phyloP scores from a whole-genome alignment of 2,888 invertebrate genomes.

The Orthosia gracilis region DNA sequence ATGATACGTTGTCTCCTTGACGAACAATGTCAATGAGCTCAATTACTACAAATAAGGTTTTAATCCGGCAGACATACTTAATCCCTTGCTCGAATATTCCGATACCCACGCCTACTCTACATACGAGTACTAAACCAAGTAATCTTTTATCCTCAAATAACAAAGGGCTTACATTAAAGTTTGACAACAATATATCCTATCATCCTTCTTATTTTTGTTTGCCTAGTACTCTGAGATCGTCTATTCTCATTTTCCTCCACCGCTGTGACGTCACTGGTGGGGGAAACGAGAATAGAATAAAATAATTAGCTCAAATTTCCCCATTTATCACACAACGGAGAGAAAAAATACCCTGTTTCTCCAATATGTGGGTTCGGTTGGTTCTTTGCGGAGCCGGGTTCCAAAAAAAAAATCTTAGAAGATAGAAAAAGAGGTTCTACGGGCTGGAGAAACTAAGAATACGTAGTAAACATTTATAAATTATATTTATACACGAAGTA shows the following conservation, averaged over 20 bases:
- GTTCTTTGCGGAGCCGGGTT: no score
- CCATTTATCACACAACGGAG: no score
- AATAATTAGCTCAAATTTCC: no score
- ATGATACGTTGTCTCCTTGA: background rate
- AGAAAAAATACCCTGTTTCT: no score
- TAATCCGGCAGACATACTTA: conserved; percentile 31
- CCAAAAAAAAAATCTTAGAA: no score
- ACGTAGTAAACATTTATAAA: no score
- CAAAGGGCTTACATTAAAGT: conserved; percentile 27
- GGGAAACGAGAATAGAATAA: background rate
- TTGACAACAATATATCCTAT: conserved; percentile 24
- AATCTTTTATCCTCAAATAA: conserved; percentile 44
- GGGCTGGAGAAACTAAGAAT: no score
- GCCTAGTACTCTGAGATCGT: conserved; percentile 11
- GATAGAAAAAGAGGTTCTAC: no score
- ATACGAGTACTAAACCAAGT: conserved; percentile 32
- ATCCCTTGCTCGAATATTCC: conserved; percentile 32
- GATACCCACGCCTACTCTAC: conserved; percentile 11
- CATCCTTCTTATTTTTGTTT: conserved; percentile 32
- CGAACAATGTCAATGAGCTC: conserved; percentile 14
- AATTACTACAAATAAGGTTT: conserved; percentile 17
- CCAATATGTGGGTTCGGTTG: no score
- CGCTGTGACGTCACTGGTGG: background rate
- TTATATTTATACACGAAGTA: no score
- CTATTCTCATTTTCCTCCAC: background rate